Percentiles rank a stretch among this genome's conserved stretches.
These are phyloP conservation scores for Scaptomyza graminum DNA, from an alignment of 1,140 invertebrate genomes.

Conservation along the genomic window DNA sequence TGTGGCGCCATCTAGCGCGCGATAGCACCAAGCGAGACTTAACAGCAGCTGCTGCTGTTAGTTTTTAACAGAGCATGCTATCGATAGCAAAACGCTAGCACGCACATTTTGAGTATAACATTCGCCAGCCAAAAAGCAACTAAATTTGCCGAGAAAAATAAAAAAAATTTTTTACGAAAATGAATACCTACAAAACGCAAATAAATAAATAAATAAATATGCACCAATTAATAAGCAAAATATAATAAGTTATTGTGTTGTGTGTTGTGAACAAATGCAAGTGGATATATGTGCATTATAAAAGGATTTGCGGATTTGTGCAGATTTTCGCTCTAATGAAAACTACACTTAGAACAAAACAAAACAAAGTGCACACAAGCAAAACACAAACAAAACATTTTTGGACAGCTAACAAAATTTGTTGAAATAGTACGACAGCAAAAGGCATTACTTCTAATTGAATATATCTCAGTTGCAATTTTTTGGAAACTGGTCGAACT, in stretches of 20 bases:
- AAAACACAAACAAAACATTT: slow-evolving; percentile 30
- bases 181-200: slow-evolving; percentile 47
- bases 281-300: background rate
- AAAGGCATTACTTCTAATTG: background rate
- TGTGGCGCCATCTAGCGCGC: slow-evolving; percentile 6
- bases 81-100: slow-evolving; percentile 10
- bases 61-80: background rate
- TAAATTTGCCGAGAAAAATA: slow-evolving; percentile 47
- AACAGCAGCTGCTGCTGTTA: slow-evolving; percentile 9
- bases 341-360: slow-evolving; percentile 45
- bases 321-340: slow-evolving; percentile 13
- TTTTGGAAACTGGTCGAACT: background rate
- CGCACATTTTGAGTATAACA: slow-evolving; percentile 38
- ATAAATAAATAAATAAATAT: slow-evolving; percentile 43
- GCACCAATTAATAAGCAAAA: slow-evolving; percentile 8
- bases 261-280: background rate
- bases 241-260: slow-evolving; percentile 8
- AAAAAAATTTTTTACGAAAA: slow-evolving; percentile 30
- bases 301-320: slow-evolving; percentile 14
- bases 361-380: slow-evolving; percentile 24
- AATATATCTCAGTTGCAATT: background rate
- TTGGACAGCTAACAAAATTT: background rate
- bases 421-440: too few species aligned
- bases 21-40: background rate
- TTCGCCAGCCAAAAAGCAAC: slow-evolving; percentile 33